Evolutionary conservation across 2,888 invertebrate genomes (phyloP).

Genomic region (Iphiclides podalirius): DNA sequence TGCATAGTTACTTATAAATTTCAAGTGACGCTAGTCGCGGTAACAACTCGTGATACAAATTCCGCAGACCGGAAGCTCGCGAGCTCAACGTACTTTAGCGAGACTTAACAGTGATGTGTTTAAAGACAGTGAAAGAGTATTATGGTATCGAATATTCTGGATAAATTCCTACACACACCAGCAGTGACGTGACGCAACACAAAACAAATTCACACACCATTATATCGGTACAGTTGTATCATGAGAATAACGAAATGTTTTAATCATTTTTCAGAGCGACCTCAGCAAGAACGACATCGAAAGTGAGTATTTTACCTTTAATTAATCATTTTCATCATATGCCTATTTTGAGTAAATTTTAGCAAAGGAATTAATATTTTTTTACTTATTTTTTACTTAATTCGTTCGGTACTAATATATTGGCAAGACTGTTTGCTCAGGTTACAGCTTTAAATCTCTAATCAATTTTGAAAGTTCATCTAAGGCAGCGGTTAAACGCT

Average conservation of each 20-base stretch:
- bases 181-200: slow-evolving; percentile 51
- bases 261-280: slow-evolving; percentile 87
- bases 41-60: slow-evolving; percentile 49
- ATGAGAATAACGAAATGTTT: slow-evolving; percentile 69
- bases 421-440: too few species aligned
- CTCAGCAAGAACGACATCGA: slow-evolving; percentile 92
- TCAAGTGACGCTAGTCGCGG: slow-evolving; percentile 54
- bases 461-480: too few species aligned
- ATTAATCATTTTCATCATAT: neutral
- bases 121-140: slow-evolving; percentile 49
- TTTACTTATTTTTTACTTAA: neutral
- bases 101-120: slow-evolving; percentile 58
- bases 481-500: too few species aligned
- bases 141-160: slow-evolving; percentile 50
- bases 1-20: slow-evolving; percentile 50
- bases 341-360: too few species aligned
- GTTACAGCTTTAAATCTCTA: too few species aligned
- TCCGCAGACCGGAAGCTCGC: slow-evolving; percentile 70
- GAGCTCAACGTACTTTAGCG: slow-evolving; percentile 40
- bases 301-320: slow-evolving; percentile 93
- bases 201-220: slow-evolving; percentile 51
- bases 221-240: slow-evolving; percentile 39
- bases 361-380: neutral
- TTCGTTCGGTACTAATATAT: neutral
- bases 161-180: slow-evolving; percentile 42